phyloP scores from a whole-genome alignment of 2,113 vertebrate species.

The Phaetusa simplex region DNA sequence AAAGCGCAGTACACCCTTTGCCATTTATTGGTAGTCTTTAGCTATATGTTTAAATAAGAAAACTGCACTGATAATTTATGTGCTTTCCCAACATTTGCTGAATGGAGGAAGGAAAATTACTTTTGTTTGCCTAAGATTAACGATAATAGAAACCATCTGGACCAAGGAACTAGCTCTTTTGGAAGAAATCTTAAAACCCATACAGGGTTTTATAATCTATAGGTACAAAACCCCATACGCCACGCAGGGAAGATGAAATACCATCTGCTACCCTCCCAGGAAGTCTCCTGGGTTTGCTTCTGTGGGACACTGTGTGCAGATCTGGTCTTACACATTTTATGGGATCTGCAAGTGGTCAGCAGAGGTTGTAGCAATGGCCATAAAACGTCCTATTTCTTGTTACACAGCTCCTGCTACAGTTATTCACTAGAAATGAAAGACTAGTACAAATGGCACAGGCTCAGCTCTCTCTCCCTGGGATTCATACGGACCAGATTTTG shows the following conservation, averaged over 20 bases:
- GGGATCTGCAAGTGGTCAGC: not conserved
- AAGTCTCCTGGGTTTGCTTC: not conserved
- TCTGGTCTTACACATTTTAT: not conserved
- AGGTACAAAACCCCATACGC: not conserved
- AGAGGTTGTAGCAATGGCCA: not conserved
- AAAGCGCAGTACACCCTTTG: not conserved
- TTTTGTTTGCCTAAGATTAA: not conserved
- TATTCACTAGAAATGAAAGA: not conserved
- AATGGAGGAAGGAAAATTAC: not conserved
- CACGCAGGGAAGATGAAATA: not conserved
- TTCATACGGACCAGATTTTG: not conserved
- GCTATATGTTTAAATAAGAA: not conserved
- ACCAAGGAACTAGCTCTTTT: not conserved
- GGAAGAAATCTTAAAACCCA: not conserved
- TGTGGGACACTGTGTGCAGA: not conserved
- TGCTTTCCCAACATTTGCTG: not conserved
- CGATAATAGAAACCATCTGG: not conserved
- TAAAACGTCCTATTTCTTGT: not conserved
- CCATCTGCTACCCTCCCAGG: not conserved
- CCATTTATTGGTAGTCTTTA: not conserved
- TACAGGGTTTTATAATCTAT: not conserved
- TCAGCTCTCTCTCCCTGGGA: not conserved
- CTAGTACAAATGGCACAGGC: not conserved
- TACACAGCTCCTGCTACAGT: not conserved
- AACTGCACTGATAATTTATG: not conserved